phyloP scores from a whole-genome alignment of 2,888 invertebrate species.

The Autographa gamma region DNA sequence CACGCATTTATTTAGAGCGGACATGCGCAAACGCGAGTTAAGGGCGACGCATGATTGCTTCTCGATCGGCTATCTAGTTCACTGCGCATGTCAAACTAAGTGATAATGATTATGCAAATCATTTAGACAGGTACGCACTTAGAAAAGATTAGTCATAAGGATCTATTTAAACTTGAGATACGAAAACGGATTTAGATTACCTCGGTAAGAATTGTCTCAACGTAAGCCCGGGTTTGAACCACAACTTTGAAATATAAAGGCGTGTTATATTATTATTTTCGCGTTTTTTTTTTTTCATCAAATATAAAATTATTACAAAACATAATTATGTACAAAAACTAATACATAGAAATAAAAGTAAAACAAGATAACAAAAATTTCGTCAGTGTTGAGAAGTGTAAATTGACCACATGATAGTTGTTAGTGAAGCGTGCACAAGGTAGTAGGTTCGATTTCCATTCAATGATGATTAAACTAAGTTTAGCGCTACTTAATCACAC shows the following conservation, averaged over 20 bases:
- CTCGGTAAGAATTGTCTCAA: background rate
- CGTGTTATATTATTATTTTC: background rate
- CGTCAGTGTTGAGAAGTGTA: background rate
- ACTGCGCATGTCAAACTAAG: background rate
- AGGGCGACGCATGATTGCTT: constrained; percentile 33
- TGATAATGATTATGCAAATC: constrained; percentile 23
- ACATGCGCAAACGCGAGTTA: constrained; percentile 2
- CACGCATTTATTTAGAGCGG: constrained; percentile 10
- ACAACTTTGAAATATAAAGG: background rate
- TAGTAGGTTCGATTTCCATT: background rate
- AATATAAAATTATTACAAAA: background rate
- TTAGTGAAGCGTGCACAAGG: background rate
- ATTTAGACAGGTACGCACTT: background rate
- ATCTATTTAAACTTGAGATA: background rate
- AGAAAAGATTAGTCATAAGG: constrained; percentile 28
- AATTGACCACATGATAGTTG: background rate
- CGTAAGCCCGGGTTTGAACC: background rate
- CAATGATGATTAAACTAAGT: background rate
- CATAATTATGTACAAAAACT: too few relatives aligned
- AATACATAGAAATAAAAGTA: too few relatives aligned
- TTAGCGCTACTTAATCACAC: background rate
- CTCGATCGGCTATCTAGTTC: constrained; percentile 24
- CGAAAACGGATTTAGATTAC: background rate
- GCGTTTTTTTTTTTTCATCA: background rate
- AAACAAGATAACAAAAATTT: background rate